Evolutionary conservation across 2,888 invertebrate species (phyloP), one percentile per base, ranked within the genome.

Genomic region (Galerucella pusilla): DNA sequence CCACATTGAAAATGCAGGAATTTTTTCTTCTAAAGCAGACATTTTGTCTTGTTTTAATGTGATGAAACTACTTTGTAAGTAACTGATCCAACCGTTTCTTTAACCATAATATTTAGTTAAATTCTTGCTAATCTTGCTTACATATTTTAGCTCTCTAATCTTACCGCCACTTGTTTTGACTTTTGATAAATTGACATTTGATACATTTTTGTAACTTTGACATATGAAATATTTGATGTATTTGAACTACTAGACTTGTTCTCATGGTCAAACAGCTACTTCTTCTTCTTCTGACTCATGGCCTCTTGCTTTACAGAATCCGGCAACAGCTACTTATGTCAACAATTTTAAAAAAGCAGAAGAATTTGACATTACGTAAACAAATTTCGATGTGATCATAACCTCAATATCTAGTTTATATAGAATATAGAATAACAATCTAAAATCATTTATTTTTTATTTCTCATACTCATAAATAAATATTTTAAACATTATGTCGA

Each of bases 1-100:
- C 93, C 93, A 93, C 80, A 88, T 85, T 28, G 85, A 84, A 80
- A 88, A 86, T 1, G 87, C 87, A 3, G 85, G 84, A 35, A 86
- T 84, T 70, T 78, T 79, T 49, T 78, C 75, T 72, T 76, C 78
- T 45, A 79, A 61, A 52, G 68, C 49, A 52, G 76, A 63, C 78
- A 80, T 80, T 52, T 49, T 75, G 1, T 35, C 9, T 63, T n/a
- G 7, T 35, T 10, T 35, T 42, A 7, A 42, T 9, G 5, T 42
- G 1, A 9, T 42, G 7, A 35, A 35, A 6, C 6, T 52, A 35
- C 12, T 63, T 42, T 42, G n/a, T n/a, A 45, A 63, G 14, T 63
- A 20, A 20, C 20, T 20, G 20, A 20, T 20, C 45, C n/a, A n/a
- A 35, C 42, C 7, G 16, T 63, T 46, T 65, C 9, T 11, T 45